These are phyloP conservation scores for Drosophila bifasciata DNA, from an alignment of 1,140 invertebrate genomes.

Conservation along the genomic window DNA sequence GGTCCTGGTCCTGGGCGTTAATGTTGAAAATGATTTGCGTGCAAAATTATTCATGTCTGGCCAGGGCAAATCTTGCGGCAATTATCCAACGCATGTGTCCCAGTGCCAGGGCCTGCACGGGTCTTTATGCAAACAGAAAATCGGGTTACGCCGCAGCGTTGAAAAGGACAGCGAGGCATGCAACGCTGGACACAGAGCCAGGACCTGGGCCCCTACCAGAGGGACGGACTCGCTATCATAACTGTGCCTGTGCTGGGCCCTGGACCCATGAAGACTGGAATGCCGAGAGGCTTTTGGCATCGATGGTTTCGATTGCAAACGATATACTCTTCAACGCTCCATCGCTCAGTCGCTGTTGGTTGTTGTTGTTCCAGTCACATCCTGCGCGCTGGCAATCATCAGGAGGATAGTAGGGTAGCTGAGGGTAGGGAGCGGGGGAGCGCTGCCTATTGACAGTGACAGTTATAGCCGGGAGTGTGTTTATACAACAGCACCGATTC, in stretches of 20 bases:
- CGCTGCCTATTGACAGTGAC: conserved; percentile 67
- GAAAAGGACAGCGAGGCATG: conserved; percentile 65
- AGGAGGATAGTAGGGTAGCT: conserved; percentile 12
- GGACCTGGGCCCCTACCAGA: neutral
- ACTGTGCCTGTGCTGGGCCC: conserved; percentile 21
- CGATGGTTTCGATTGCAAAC: conserved; percentile 47
- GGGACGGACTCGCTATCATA: conserved; percentile 25
- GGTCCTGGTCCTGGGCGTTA: conserved; percentile 40
- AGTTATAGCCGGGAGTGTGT: conserved; percentile 72
- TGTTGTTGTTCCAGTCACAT: conserved; percentile 48
- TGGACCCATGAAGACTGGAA: too few relatives aligned
- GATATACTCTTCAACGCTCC: conserved; percentile 19
- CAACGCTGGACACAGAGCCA: conserved; percentile 26
- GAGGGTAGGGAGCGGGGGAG: neutral
- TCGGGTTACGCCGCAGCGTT: conserved; percentile 71
- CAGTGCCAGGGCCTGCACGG: neutral
- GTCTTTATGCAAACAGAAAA: conserved; percentile 67
- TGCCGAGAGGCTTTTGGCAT: conserved; percentile 28
- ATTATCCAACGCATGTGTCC: conserved; percentile 51
- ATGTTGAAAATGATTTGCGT: conserved; percentile 74
- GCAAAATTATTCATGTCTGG: conserved; percentile 71
- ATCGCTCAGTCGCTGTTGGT: conserved; percentile 1
- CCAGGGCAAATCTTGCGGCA: conserved; percentile 69
- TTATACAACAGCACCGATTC: conserved; percentile 57
- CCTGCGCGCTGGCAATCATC: conserved; percentile 58